Evolutionary conservation across 2,888 invertebrate species (phyloP).

Genomic region (Emmelina monodactyla): DNA sequence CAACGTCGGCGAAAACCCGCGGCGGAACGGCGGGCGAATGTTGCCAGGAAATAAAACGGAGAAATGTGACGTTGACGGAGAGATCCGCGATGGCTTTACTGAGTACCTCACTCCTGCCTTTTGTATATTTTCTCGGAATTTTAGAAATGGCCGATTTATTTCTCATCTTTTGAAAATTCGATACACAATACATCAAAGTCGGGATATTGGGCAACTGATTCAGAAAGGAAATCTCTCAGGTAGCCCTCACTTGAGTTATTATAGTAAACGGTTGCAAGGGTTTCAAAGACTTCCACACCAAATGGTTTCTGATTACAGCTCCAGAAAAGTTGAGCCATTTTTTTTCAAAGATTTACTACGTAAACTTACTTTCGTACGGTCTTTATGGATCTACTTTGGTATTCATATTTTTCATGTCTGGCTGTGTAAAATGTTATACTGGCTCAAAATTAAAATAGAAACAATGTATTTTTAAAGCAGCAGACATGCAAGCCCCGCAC

Average conservation of each 20-base stretch:
- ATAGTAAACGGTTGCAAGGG: background rate
- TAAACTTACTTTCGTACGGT: too few relatives aligned
- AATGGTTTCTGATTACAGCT: too few relatives aligned
- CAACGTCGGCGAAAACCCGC: background rate
- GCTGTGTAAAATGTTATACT: too few relatives aligned
- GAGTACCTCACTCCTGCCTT: background rate
- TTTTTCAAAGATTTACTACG: too few relatives aligned
- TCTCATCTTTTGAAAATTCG: background rate
- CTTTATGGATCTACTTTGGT: too few relatives aligned
- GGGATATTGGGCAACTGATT: background rate
- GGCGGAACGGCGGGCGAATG: background rate
- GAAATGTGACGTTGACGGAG: background rate
- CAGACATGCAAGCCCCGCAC: too few relatives aligned
- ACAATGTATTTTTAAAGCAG: too few relatives aligned
- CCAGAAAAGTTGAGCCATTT: too few relatives aligned
- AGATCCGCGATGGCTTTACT: background rate
- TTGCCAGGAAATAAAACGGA: background rate
- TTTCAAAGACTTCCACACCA: too few relatives aligned
- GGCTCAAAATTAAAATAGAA: too few relatives aligned
- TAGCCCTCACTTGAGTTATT: too few relatives aligned
- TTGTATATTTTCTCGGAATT: background rate
- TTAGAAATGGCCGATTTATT: background rate
- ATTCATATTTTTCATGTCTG: too few relatives aligned
- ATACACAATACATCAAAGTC: slow-evolving; percentile 1
- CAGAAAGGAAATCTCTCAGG: background rate